Percentiles rank a stretch among this genome's conserved stretches.
phyloP scores from a whole-genome alignment of 2,113 vertebrate genomes.

The Bos taurus region ARS-UCD2.0 NC_037328.1:27744001-27744500 shows the following conservation, averaged over 20 bases:
- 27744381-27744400: neutral
- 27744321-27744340: neutral
- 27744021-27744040: neutral
- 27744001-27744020: neutral
- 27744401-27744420: neutral
- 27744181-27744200: neutral
- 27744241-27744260: neutral
- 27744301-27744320: neutral
- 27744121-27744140: neutral
- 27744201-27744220: neutral
- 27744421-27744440: neutral
- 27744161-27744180: neutral
- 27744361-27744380: neutral
- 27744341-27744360: neutral
- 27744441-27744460: neutral
- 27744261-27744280: neutral
- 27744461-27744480: neutral
- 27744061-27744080: neutral
- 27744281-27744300: neutral
- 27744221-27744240: fast-evolving
- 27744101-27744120: neutral
- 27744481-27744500: neutral
- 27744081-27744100: neutral
- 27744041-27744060: neutral
- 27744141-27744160: neutral